A percentile compares a stretch with the other conserved stretches of the same genome.
Conservation (phyloP, 2,113 vertebrate genomes). For the Dendropsophus ebraccatus region DNA sequence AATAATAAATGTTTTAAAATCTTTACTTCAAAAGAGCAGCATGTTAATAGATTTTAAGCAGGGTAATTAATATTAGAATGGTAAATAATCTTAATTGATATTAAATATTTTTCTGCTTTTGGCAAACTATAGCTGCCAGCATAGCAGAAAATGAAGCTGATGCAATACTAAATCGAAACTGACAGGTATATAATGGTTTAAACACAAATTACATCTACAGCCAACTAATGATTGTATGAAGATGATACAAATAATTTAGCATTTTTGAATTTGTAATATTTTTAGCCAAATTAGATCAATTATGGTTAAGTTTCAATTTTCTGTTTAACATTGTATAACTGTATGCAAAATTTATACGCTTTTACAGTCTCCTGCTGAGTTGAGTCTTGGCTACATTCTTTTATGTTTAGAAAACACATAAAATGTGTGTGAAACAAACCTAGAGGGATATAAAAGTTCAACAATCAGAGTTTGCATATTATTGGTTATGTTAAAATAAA, state of each 20-base stretch:
- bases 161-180: neutral
- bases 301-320: conserved; percentile 4
- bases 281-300: conserved; percentile 14
- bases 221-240: neutral
- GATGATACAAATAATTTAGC: neutral
- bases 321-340: neutral
- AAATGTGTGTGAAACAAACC: conserved; percentile 29
- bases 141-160: neutral
- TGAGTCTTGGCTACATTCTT: conserved; percentile 20
- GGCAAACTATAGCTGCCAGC: neutral
- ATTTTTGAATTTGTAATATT: neutral
- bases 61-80: neutral
- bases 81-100: neutral
- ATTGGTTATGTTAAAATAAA: neutral
- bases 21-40: neutral
- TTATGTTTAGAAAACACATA: conserved; percentile 33
- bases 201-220: neutral
- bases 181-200: neutral
- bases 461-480: conserved; percentile 1
- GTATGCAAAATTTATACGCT: conserved; percentile 2
- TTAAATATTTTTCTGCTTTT: neutral
- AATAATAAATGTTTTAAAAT: no score
- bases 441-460: conserved; percentile 25
- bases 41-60: neutral
- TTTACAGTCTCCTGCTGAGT: conserved; percentile 17